Percentiles rank a stretch among this genome's conserved stretches.
Evolutionary conservation across 2,113 vertebrate genomes (phyloP).

Genomic region (Phyllopteryx taeniolatus): DNA sequence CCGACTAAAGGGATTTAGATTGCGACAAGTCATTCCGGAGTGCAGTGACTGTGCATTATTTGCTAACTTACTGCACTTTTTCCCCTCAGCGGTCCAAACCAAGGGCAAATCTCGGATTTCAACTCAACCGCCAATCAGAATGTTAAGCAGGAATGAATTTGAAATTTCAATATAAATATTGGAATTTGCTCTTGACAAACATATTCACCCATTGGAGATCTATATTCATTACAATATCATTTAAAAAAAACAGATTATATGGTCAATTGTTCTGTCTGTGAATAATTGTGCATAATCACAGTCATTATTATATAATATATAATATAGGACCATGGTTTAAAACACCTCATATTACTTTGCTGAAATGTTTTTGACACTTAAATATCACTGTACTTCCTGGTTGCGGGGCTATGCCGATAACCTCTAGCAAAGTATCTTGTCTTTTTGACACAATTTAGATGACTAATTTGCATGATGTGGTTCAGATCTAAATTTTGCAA

Average conservation of each 20-base stretch:
- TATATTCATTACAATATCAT: no score
- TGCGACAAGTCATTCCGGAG: background rate
- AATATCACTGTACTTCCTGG: no score
- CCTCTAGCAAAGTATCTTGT: no score
- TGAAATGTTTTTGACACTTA: background rate
- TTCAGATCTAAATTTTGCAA: no score
- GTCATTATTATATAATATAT: background rate
- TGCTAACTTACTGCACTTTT: constrained; percentile 2
- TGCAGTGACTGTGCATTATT: background rate
- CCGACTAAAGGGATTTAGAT: background rate
- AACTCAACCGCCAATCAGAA: background rate
- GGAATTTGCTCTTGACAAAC: background rate
- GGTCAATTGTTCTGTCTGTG: background rate
- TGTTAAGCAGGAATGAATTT: background rate
- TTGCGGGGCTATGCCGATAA: no score
- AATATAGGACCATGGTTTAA: background rate
- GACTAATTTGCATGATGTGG: no score
- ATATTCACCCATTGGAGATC: background rate
- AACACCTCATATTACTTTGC: background rate
- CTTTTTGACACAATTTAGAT: no score
- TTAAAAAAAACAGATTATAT: background rate
- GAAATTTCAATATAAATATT: no score
- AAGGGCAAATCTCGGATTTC: background rate
- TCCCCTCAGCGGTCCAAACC: background rate
- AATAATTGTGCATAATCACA: background rate